phyloP scores from a whole-genome alignment of 2,888 invertebrate genomes.

The Melanotus villosus region DNA sequence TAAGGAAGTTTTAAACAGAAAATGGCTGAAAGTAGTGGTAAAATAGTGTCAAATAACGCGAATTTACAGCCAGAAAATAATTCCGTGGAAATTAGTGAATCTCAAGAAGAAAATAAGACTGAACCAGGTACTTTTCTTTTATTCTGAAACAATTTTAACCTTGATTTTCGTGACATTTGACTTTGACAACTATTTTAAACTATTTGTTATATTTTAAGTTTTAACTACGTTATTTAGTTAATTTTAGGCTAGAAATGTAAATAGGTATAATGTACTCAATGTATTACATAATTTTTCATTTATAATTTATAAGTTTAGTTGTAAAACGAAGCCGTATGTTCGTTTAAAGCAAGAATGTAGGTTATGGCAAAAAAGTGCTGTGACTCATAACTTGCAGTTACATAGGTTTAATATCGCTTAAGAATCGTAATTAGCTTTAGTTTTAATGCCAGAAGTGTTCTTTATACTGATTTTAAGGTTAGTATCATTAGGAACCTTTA shows the following conservation, averaged over 20 bases:
- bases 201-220: conserved; percentile 10
- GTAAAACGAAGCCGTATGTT: conserved; percentile 33
- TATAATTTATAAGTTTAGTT: background rate
- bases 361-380: conserved; percentile 37
- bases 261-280: background rate
- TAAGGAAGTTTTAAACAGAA: conserved; percentile 60
- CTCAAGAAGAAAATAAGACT: conserved; percentile 58
- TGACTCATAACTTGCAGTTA: conserved; percentile 28
- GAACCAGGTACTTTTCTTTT: conserved; percentile 49
- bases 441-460: background rate
- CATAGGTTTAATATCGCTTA: background rate
- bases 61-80: conserved; percentile 51
- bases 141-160: conserved; percentile 25
- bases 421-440: background rate
- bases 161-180: conserved; percentile 25
- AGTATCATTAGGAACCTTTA: background rate
- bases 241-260: background rate
- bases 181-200: conserved; percentile 25
- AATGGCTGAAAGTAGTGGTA: conserved; percentile 68
- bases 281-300: conserved; percentile 15
- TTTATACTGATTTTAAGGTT: background rate
- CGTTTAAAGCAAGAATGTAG: conserved; percentile 35
- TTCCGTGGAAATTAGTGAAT: conserved; percentile 52
- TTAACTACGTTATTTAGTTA: background rate
- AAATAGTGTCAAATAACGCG: conserved; percentile 64